A percentile compares a stretch with the other conserved stretches of the same genome.
Evolutionary conservation across 2,888 invertebrate genomes (phyloP).

Genomic region (Camptogramma bilineatum): DNA sequence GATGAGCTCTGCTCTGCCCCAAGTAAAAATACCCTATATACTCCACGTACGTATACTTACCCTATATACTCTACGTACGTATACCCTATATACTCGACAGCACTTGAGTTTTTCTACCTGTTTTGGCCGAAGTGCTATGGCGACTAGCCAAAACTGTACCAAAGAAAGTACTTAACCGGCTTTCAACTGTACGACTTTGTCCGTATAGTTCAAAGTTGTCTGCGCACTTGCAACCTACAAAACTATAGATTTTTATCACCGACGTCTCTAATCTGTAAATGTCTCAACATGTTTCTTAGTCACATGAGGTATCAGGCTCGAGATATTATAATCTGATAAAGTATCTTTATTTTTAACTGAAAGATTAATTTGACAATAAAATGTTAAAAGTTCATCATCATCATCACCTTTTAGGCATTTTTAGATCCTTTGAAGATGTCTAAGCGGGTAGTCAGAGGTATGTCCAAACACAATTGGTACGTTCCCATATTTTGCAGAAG

Average conservation of each 20-base stretch:
- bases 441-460: no score
- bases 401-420: no score
- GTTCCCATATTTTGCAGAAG: no score
- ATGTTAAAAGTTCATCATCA: no score
- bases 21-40: constrained; percentile 14
- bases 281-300: constrained; percentile 12
- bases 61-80: constrained; percentile 9
- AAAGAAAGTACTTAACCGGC: constrained; percentile 20
- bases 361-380: neutral
- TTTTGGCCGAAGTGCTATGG: constrained; percentile 36
- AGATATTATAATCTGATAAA: neutral
- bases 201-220: constrained; percentile 9
- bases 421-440: no score
- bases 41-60: constrained; percentile 2
- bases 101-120: constrained; percentile 34
- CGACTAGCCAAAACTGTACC: constrained; percentile 31
- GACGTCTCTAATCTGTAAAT: constrained; percentile 20
- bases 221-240: constrained; percentile 3
- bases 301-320: constrained; percentile 5
- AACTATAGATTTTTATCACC: constrained; percentile 14
- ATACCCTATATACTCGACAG: constrained; percentile 28
- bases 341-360: neutral
- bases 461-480: no score
- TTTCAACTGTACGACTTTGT: constrained; percentile 21
- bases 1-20: constrained; percentile 27